These are phyloP conservation scores for Euplexia lucipara DNA, from an alignment of 2,888 invertebrate genomes.

Conservation along the genomic window DNA sequence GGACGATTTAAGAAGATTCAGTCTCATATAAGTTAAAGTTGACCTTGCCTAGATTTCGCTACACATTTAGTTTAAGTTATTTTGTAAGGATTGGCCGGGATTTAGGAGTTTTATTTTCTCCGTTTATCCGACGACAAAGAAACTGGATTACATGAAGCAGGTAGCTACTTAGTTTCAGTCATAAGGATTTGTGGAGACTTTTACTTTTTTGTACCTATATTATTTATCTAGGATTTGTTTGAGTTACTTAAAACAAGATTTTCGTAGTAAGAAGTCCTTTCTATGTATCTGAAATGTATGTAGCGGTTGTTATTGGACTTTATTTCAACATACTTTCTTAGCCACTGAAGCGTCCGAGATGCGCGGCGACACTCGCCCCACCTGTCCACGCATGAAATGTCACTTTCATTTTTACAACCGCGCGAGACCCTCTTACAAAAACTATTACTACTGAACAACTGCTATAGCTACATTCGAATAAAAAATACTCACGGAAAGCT, in stretches of 20 bases:
- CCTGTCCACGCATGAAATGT: too few species aligned
- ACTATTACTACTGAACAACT: too few species aligned
- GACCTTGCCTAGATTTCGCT: conserved; percentile 61
- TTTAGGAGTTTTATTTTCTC: conserved; percentile 68
- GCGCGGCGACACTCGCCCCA: too few species aligned
- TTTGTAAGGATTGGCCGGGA: conserved; percentile 58
- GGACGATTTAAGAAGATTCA: conserved; percentile 53
- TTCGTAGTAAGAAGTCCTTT: background rate
- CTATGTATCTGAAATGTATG: too few species aligned
- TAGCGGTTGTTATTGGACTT: too few species aligned
- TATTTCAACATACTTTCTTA: too few species aligned
- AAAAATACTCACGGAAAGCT: too few species aligned
- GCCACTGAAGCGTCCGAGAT: too few species aligned
- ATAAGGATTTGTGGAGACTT: conserved; percentile 53
- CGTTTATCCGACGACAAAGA: conserved; percentile 64
- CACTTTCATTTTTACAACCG: too few species aligned
- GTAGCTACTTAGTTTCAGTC: conserved; percentile 62
- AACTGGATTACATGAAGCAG: conserved; percentile 66
- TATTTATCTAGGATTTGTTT: conserved; percentile 40
- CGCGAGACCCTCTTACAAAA: too few species aligned
- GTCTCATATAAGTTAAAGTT: conserved; percentile 49
- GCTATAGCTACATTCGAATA: too few species aligned
- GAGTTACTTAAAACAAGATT: conserved; percentile 9
- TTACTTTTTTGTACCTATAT: conserved; percentile 29
- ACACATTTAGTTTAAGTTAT: conserved; percentile 59